Base-by-base conservation (phyloP, 2,888 invertebrate species). In the Stenotaenia linearis region DNA sequence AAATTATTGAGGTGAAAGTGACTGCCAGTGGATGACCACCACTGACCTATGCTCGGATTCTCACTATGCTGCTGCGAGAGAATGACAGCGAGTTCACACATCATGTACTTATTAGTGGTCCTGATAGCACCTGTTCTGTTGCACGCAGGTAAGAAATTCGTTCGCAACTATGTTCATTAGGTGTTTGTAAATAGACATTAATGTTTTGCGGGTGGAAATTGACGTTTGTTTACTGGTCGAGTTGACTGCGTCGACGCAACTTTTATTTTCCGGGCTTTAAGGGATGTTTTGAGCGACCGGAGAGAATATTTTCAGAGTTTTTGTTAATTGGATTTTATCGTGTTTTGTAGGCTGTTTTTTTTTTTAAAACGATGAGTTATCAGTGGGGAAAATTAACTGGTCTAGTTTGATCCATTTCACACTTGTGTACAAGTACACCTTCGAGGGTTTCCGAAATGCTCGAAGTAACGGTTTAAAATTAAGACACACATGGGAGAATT, bases 61-160 rank as follows among this genome's bases (percentile, higher is more conserved):
- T 56, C 56, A 56, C 56, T 56, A 56, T 56, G 56, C 56, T 56
- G 56, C 56, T 56, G 18, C 56, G 56, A 56, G 56, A 56, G 56
- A 56, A 56, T 56, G 56, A 56, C 56, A 56, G 56, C 18, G 56
- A 56, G 56, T 56, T 56, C 56, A 56, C 56, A 56, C 56, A 56
- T 56, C 56, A 56, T 56, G 56, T 56, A 56, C 56, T 56, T 56
- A 56, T 56, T 56, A 56, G n/a, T 56, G 56, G 56, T 9, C 56
- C 56, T 56, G 56, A 56, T 56, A 56, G 56, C 56, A 56, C 56
- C 56, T 56, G 56, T 56, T 56, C 56, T 56, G 56, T 56, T 56
- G 56, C 56, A 56, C 56, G 56, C 56, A 56, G 56, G 56, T 56
- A 56, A 56, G 18, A 18, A 18, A 56, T 23, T 37, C 9, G 37